Evolutionary conservation across 2,113 vertebrate genomes (phyloP), one percentile per base, ranked within the genome.

Genomic region (Tapirus terrestris): DNA sequence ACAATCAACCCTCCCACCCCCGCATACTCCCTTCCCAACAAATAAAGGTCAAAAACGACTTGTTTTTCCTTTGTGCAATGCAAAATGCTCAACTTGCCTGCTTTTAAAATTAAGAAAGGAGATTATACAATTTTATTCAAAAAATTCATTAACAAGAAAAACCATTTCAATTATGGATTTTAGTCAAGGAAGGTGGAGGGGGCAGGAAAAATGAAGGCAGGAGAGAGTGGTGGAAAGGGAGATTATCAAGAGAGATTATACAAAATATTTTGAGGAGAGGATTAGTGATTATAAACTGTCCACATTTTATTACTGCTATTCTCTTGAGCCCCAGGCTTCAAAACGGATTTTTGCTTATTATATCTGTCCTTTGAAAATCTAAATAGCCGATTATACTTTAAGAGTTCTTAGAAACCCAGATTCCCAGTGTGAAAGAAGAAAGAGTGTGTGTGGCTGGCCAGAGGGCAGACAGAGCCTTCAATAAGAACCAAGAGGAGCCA

Each of bases 301-400:
- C 67, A 77, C 13, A 2, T 14, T 70, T 87, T 81, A 65, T 92
- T 77, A 85, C 43, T 53, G 29, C 60, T 92, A 60, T 82, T 96
- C 61, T 90, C 48, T 61, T 31, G 48, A 4, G 14, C 82, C 72
- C 51, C 65, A 36, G 93, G 60, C 88, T 94, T 92, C 39, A 8
- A 82, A 89, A 77, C 77, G 60, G 67, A 82, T 53, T 86, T 92
- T 82, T 73, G 67, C 84, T 87, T 72, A 58, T 89, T 96, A 67
- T 80, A 14, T 43, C 39, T 51, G 25, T 84, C 43, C 53, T 96
- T 95, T 86, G 83, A 92, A 88, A 82, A 89, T 29, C 43, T 65
- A n/a, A 51, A 60, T 25, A 92, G n/a, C 33, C 84, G 60, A 94
- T 76, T 36, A 63, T n/a, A 31, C 63, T 75, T 33, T 63, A n/a